Evolutionary conservation across 2,113 vertebrate species (phyloP), one percentile per base, ranked within the genome.

Genomic region (Mirza zaza): DNA sequence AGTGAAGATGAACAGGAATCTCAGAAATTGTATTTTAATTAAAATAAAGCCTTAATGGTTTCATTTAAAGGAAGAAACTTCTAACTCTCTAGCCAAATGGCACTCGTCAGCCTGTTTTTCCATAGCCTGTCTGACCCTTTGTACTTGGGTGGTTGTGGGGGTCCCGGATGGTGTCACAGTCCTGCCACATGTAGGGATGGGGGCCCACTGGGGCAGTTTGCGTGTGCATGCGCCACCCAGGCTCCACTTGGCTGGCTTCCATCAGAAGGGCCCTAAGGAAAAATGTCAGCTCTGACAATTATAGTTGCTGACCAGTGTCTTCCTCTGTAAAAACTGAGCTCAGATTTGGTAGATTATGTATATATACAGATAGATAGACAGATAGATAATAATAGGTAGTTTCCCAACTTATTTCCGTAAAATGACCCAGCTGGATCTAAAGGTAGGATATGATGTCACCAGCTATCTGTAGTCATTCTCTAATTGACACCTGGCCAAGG

Each of bases 341-440:
- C 82, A 52, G 39, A 61, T 68, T 57, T 52, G 32, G 29, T 75
- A 88, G 73, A 61, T 92, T 63, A 29, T 27, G 11, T 57, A 21
- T 57, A 50, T 50, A 50, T 12, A 52, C 20, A 57, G 6, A 57
- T 21, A 55, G 17, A 17, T 3, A 55, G 52, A 55, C 6, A 55
- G 50, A 65, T 0, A 76, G 52, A 57, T 21, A 57, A 57, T 57
- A 57, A 57, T 57, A 57, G 20, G 20, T 57, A 71, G 73, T 52
- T 86, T 88, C 81, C 81, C n/a, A 65, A 10, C 34, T 92, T 81
- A 32, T 88, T 97, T 97, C 93, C 96, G 91, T 59, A n/a, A 87
- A 73, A 27, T 39, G 76, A 85, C 76, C 96, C 96, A 57, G 61
- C 81, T 87, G 86, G 76, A 59, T 77, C 91, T 68, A 67, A 96